Percentiles rank a stretch among this genome's conserved stretches.
Conservation (phyloP, 53 echinoderm and acorn worm species). For the Paracentrotus lividus region DNA sequence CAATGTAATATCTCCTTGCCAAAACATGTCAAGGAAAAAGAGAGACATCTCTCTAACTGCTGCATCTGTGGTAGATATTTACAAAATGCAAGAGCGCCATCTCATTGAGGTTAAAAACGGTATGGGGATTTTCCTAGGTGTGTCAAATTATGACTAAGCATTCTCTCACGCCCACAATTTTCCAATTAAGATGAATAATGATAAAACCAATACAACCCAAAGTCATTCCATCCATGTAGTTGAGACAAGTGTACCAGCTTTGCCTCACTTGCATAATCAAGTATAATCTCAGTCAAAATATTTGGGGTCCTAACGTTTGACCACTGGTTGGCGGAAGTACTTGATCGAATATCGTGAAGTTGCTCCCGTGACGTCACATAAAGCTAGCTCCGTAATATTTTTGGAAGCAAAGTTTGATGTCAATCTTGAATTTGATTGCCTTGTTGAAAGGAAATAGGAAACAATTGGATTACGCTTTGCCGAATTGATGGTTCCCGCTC, state of each 20-base stretch:
- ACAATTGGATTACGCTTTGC: slow-evolving; percentile 32
- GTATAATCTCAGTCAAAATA: background rate
- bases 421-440: slow-evolving; percentile 33
- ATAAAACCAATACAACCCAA: background rate
- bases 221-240: background rate
- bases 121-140: background rate
- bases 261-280: background rate
- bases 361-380: slow-evolving; percentile 12
- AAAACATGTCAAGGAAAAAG: no score
- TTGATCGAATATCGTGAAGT: background rate
- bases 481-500: slow-evolving; percentile 58
- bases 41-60: no score
- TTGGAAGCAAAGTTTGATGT: no score
- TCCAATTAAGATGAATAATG: background rate
- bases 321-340: slow-evolving; percentile 58
- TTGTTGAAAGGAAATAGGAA: slow-evolving; percentile 40
- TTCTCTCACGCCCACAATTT: background rate
- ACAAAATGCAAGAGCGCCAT: slow-evolving; percentile 18
- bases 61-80: no score
- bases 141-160: slow-evolving; percentile 41
- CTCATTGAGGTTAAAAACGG: background rate
- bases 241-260: background rate
- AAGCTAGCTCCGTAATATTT: background rate
- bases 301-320: background rate
- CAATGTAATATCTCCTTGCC: no score